Percentiles rank a stretch among this genome's conserved stretches.
Evolutionary conservation across 1,140 invertebrate species (phyloP).

Genomic region (honey bee (Apis mellifera)): DNA sequence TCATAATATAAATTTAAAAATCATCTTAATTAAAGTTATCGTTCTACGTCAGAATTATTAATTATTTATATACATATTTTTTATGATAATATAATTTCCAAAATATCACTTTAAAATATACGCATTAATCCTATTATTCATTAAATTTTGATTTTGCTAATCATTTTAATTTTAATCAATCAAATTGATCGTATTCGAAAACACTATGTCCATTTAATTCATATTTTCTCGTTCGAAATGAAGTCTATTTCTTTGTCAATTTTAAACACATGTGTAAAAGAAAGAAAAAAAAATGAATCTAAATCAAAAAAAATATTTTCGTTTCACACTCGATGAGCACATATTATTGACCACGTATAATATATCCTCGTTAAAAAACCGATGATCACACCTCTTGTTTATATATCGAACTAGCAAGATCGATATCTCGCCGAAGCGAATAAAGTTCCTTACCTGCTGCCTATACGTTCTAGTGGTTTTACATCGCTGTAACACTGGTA

Average conservation of each 20-base stretch:
- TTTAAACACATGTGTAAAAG: neutral
- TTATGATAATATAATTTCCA: neutral
- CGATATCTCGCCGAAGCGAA: constrained; percentile 3
- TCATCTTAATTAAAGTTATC: too few species aligned
- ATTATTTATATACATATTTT: too few species aligned
- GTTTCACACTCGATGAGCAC: too few species aligned
- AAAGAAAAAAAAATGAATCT: neutral
- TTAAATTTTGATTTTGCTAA: neutral
- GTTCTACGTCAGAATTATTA: too few species aligned
- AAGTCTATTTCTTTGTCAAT: neutral
- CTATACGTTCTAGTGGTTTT: constrained; percentile 19
- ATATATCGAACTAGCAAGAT: neutral
- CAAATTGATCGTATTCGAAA: neutral
- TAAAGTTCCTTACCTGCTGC: constrained; percentile 35
- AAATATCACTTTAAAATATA: neutral
- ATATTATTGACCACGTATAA: neutral
- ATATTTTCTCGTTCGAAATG: too few species aligned
- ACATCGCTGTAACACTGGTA: constrained; percentile 32
- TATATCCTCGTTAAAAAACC: neutral
- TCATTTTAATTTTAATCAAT: neutral
- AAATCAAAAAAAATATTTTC: neutral
- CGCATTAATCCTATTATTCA: neutral
- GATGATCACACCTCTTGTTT: neutral
- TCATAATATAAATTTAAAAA: neutral
- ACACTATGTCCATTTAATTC: neutral